Conservation (phyloP, 2,888 invertebrate species). For the Ophion ventricosus region DNA sequence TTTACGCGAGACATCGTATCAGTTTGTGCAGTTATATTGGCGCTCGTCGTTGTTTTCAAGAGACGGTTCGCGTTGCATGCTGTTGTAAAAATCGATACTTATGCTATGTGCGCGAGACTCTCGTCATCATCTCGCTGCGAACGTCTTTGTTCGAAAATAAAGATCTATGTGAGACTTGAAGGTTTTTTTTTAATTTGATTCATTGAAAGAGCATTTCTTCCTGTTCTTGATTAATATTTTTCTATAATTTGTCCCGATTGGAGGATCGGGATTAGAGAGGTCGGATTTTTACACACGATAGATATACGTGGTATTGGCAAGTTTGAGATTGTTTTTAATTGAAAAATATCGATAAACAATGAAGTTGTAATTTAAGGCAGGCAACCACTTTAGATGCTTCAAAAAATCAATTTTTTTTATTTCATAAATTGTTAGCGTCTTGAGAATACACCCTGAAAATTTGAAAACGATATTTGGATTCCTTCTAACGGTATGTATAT, state of each 20-base stretch:
- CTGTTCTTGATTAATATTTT: background rate
- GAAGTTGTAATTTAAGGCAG: too few relatives aligned
- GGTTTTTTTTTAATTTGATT: background rate
- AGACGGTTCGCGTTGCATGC: too few relatives aligned
- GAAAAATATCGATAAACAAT: background rate
- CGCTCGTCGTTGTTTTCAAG: too few relatives aligned
- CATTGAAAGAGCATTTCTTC: background rate
- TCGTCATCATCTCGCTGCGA: background rate
- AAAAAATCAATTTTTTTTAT: too few relatives aligned
- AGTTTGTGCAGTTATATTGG: too few relatives aligned
- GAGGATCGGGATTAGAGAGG: background rate
- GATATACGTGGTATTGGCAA: background rate
- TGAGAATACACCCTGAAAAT: too few relatives aligned
- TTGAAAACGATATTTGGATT: too few relatives aligned
- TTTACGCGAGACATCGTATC: too few relatives aligned
- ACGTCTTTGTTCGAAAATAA: background rate
- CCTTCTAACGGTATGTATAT: too few relatives aligned
- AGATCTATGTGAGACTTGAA: background rate
- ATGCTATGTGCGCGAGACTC: background rate
- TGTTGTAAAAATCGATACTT: background rate
- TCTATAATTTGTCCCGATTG: background rate
- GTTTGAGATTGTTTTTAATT: background rate
- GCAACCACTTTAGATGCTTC: too few relatives aligned
- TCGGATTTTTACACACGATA: background rate
- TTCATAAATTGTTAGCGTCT: too few relatives aligned